A percentile compares a stretch with the other conserved stretches of the same genome.
Conservation (phyloP, 2,888 invertebrate genomes). For the Lapara coniferarum region DNA sequence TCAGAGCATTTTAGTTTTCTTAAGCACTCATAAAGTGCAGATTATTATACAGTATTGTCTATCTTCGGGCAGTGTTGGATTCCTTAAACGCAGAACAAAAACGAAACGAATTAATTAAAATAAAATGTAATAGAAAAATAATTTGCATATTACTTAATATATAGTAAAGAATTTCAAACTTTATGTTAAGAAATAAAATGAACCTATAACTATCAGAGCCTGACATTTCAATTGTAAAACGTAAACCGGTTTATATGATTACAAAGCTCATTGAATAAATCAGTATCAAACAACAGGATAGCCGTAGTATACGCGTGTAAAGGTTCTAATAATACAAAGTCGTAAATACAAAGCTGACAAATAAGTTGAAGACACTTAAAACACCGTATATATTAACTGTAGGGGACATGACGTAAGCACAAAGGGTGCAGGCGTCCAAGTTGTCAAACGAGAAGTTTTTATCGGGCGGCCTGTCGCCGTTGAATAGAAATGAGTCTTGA, state of each 20-base stretch:
- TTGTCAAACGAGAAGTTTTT: constrained; percentile 83
- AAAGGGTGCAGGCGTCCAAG: constrained; percentile 81
- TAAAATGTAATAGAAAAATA: not conserved
- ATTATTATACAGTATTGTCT: too few species aligned
- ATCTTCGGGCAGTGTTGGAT: too few species aligned
- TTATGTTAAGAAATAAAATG: constrained; percentile 3
- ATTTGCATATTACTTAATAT: constrained; percentile 6
- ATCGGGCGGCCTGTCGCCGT: constrained; percentile 78
- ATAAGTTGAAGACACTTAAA: constrained; percentile 49
- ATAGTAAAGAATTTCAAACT: not conserved
- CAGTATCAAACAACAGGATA: constrained; percentile 9
- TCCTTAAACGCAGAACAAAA: too few species aligned
- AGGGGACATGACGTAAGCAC: constrained; percentile 73
- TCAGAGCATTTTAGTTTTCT: too few species aligned
- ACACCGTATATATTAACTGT: constrained; percentile 48
- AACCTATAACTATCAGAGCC: constrained; percentile 6
- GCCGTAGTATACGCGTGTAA: not conserved
- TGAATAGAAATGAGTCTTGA: constrained; percentile 82
- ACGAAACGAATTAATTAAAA: not conserved
- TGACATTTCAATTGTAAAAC: constrained; percentile 17
- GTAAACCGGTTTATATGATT: not conserved
- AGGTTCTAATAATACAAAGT: constrained; percentile 31
- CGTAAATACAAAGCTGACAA: constrained; percentile 58
- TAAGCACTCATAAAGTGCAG: too few species aligned
- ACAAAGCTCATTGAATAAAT: constrained; percentile 16